A percentile compares a stretch with the other conserved stretches of the same genome.
Conservation (phyloP, 2,113 vertebrate species). For the Lanius ludovicianus region DNA sequence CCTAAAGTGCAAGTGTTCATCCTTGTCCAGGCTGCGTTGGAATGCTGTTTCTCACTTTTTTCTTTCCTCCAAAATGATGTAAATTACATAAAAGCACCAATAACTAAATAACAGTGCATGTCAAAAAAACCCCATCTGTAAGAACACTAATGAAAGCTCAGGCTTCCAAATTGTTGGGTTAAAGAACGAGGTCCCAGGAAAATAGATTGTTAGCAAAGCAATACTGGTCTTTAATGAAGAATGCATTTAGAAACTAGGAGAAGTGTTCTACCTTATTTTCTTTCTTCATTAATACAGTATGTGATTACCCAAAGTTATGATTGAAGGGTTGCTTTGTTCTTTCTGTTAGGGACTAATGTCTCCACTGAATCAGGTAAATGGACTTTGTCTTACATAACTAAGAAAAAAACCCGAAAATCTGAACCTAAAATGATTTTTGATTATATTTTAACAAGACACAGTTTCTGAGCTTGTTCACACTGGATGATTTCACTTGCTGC, state of each 20-base stretch:
- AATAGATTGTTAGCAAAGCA: neutral
- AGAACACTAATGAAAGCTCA: neutral
- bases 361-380: neutral
- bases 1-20: neutral
- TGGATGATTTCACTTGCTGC: slow-evolving; percentile 42
- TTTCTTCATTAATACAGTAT: neutral
- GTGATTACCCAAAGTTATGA: neutral
- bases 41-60: neutral
- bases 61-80: neutral
- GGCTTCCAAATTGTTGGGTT: neutral
- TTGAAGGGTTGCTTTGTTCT: neutral
- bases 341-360: neutral
- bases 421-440: neutral
- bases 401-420: neutral
- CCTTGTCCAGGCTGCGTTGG: neutral
- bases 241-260: neutral
- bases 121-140: neutral
- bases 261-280: neutral
- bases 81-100: neutral
- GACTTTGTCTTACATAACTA: neutral
- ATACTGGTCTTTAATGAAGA: neutral
- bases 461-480: slow-evolving; percentile 13
- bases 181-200: neutral
- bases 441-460: neutral
- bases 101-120: neutral